Evolutionary conservation across 2,797 vertebrate species (phyloP), one percentile per base, ranked within the genome.

Genomic region (Carduelis carduelis): DNA sequence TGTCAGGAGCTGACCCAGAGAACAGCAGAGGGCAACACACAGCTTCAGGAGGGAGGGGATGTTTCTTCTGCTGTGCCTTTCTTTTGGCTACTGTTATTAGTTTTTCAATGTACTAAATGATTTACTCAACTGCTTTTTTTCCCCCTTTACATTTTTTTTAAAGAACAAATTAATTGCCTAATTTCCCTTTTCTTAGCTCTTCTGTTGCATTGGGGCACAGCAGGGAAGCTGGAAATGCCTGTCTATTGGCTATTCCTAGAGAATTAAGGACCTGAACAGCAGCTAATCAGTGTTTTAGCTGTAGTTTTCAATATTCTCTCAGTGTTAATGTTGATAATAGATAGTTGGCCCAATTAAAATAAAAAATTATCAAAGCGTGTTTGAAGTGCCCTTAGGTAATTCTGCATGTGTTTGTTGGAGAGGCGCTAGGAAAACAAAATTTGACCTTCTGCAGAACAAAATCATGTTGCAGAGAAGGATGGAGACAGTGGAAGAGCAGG

Each of bases 311-410:
- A 49, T 96, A 94, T 93, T 94, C 89, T 92, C 71, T 95, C 65
- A 63, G 87, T 92, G 87, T 93, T 97, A 96, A 82, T 96, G 93
- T 89, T 96, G 96, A 97, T 97, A 96, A 95, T 83, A 97, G 96
- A 95, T 96, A 96, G 94, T 64, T 93, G 90, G 53, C 91, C 94
- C 89, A 95, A 97, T 97, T 97, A 96, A 95, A 97, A 93, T 47
- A 92, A 97, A 93, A 96, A 95, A 96, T 92, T 95, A 97, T 96
- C 96, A 96, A 96, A 97, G 96, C 1, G 2, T 77, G 74, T 97
- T 95, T 96, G 96, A 97, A 97, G 92, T 86, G 78, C 85, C 96
- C 95, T 96, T 97, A 96, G 94, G 89, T 96, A 97, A 95, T 96
- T 95, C 91, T 90, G 53, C 24, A 15, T 71, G 79, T 4, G 0